Evolutionary conservation across 2,113 vertebrate species (phyloP), one percentile per base, ranked within the genome.

Genomic region (Sminthopsis crassicaudata): DNA sequence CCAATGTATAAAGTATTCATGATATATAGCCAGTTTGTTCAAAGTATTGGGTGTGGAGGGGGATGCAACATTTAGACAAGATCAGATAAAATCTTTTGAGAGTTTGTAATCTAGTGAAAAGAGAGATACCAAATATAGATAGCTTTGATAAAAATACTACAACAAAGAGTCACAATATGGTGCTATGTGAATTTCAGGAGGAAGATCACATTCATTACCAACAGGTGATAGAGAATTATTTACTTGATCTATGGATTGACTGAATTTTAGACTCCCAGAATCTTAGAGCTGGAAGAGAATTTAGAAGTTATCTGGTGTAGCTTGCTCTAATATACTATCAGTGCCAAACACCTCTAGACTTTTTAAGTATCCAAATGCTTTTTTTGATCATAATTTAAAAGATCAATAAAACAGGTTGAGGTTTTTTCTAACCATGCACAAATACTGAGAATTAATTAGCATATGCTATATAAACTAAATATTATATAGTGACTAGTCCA

Each of bases 301-400:
- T 76, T 76, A 42, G 11, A 84, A 84, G 67, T 42, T n/a, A 84
- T 42, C 16, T 84, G 16, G n/a, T 42, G 1, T 42, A 67, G 30
- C 30, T 9, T 51, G 50, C 50, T 11, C 3, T 16, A 67, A 36
- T 16, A 4, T 42, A 84, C 36, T 84, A 8, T 84, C 7, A 42
- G 19, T n/a, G 5, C 16, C n/a, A 84, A 53, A 51, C 52, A 91
- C 48, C 89, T 97, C 23, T 55, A 93, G 94, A 51, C 30, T 48
- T 24, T 91, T 95, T 93, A 92, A 93, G 53, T 22, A 2, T 88
- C 90, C 54, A 93, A 46, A 91, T 94, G 24, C 67, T 95, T 98
- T 67, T 30, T 89, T 50, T 51, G 5, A 93, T 95, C 94, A 96
- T 48, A 96, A 50, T 53, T 36, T 12, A 84, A n/a, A 84, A 84